A percentile compares a stretch with the other conserved stretches of the same genome.
These are phyloP conservation scores for Balearica regulorum DNA, from an alignment of 2,797 vertebrate species.

Conservation along the genomic window DNA sequence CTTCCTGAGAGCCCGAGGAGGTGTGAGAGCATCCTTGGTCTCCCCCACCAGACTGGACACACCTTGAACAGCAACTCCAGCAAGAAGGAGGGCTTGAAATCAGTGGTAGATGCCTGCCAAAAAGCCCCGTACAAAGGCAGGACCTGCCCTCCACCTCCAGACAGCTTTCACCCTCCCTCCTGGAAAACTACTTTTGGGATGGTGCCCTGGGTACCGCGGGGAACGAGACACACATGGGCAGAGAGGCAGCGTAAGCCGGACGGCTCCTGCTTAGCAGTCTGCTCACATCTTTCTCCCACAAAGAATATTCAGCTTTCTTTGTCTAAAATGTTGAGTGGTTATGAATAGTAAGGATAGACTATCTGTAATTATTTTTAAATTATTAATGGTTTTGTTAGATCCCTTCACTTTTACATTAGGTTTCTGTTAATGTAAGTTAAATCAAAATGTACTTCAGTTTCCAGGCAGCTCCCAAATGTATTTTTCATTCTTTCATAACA, in stretches of 20 bases:
- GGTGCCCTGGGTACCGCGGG: fast-evolving
- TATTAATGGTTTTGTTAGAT: slow-evolving; percentile 82
- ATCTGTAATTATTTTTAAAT: slow-evolving; percentile 84
- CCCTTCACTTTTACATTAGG: slow-evolving; percentile 76
- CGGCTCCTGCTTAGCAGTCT: slow-evolving; percentile 63
- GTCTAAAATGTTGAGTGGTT: slow-evolving; percentile 78
- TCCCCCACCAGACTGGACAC: neutral
- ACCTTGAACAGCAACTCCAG: neutral
- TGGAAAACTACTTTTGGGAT: neutral
- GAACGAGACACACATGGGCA: fast-evolving
- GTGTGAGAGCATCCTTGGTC: fast-evolving
- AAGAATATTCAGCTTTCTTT: slow-evolving; percentile 76
- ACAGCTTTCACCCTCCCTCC: neutral
- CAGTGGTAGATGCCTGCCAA: fast-evolving
- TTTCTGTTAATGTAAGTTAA: slow-evolving; percentile 80
- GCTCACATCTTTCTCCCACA: slow-evolving; percentile 68
- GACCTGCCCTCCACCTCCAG: neutral
- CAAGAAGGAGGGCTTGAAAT: neutral
- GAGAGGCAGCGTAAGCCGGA: neutral
- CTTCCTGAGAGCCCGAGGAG: neutral
- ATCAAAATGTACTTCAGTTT: slow-evolving; percentile 77
- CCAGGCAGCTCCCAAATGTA: slow-evolving; percentile 71
- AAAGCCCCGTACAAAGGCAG: neutral
- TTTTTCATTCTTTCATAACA: slow-evolving; percentile 79
- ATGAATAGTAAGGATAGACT: slow-evolving; percentile 77